A percentile compares a stretch with the other conserved stretches of the same genome.
Conservation (phyloP, 1,140 invertebrate species). For the Piezodorus guildinii region DNA sequence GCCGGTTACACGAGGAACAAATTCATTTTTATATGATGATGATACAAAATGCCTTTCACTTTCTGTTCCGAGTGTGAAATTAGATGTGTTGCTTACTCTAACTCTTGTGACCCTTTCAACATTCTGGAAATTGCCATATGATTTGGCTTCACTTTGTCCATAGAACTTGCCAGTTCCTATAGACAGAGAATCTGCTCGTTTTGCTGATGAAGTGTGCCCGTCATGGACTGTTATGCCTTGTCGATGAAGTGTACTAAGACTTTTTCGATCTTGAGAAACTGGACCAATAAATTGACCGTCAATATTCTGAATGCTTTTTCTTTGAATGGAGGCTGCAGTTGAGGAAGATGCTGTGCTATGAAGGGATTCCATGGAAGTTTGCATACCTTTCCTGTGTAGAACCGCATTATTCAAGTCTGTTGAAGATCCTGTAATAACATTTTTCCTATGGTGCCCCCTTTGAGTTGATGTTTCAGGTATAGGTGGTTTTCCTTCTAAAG, state of each 20-base stretch:
- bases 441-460: slow-evolving; percentile 45
- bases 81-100: slow-evolving; percentile 52
- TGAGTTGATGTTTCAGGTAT: slow-evolving; percentile 18
- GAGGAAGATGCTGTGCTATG: slow-evolving; percentile 51
- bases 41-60: slow-evolving; percentile 19
- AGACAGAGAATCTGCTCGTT: slow-evolving; percentile 44
- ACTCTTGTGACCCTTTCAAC: slow-evolving; percentile 38
- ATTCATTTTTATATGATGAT: slow-evolving; percentile 59
- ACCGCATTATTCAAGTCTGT: slow-evolving; percentile 60
- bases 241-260: slow-evolving; percentile 61
- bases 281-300: slow-evolving; percentile 50
- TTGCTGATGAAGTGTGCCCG: slow-evolving; percentile 18
- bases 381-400: slow-evolving; percentile 55
- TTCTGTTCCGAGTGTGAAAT: slow-evolving; percentile 54
- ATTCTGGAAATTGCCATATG: slow-evolving; percentile 54
- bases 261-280: slow-evolving; percentile 54
- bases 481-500: slow-evolving; percentile 23
- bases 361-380: slow-evolving; percentile 45
- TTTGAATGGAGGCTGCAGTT: slow-evolving; percentile 62
- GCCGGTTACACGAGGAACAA: slow-evolving; percentile 48
- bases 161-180: slow-evolving; percentile 54
- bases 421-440: slow-evolving; percentile 54
- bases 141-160: slow-evolving; percentile 49
- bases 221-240: slow-evolving; percentile 27
- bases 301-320: slow-evolving; percentile 64